Evolutionary conservation across 64 coral and sea anemone genomes (phyloP).

Genomic region (Orbicella faveolata): DNA sequence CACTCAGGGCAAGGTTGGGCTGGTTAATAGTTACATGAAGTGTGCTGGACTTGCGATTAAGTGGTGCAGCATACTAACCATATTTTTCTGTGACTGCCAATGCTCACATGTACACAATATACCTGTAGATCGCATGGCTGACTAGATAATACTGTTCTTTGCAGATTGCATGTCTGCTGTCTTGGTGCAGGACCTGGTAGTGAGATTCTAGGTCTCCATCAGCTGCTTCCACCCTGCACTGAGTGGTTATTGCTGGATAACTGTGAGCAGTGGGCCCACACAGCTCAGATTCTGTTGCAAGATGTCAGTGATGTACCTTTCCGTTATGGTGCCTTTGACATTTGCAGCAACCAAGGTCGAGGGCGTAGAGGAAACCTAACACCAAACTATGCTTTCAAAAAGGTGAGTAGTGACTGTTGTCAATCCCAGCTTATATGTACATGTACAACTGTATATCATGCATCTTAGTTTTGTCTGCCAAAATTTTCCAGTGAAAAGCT

Average conservation of each 20-base stretch:
- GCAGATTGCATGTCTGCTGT: constrained; percentile 84
- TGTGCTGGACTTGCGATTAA: too few species aligned
- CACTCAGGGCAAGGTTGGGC: too few species aligned
- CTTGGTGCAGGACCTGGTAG: constrained; percentile 97
- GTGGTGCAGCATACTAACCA: too few species aligned
- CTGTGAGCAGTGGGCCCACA: constrained; percentile 90
- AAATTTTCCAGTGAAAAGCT: too few species aligned
- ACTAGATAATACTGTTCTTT: neutral
- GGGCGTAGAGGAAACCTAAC: constrained; percentile 12
- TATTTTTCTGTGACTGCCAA: too few species aligned
- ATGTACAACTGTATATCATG: too few species aligned
- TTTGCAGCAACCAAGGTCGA: constrained; percentile 32
- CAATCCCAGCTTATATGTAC: too few species aligned
- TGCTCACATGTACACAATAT: neutral
- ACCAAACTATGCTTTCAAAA: constrained; percentile 65
- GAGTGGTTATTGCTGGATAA: constrained; percentile 92
- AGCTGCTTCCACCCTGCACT: constrained; percentile 70
- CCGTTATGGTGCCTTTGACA: constrained; percentile 84
- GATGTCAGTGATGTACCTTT: constrained; percentile 66
- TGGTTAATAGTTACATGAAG: too few species aligned
- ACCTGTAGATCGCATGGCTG: neutral
- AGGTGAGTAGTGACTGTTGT: constrained; percentile 36
- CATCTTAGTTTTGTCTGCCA: too few species aligned
- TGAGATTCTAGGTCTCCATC: constrained; percentile 89
- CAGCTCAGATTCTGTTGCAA: constrained; percentile 70